Evolutionary conservation across 37 sponge, comb jelly and placozoan genomes (phyloP), one percentile per base, ranked within the genome.

Genomic region (Eunapius fragilis): DNA sequence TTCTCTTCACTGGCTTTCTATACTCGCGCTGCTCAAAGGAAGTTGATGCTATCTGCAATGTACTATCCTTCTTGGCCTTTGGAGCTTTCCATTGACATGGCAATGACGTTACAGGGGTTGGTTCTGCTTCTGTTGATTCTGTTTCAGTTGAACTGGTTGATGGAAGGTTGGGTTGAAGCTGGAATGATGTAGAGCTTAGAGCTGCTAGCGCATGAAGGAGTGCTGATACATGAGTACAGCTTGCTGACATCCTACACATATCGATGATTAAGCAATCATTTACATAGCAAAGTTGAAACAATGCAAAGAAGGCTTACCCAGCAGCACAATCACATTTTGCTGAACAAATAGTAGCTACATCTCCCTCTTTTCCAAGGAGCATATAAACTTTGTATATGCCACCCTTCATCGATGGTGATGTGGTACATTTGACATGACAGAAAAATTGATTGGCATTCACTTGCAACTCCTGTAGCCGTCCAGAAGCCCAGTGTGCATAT

Each of bases 301-400:
- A 74, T 73, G 70, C 10, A 25, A 72, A 25, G 23, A n/a, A 37
- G 22, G 80, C 85, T 49, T 84, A 92, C 88, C 92, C 88, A 41
- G 88, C 92, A 31, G 92, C 88, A 87, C 92, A 92, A 74, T 87
- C 85, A 87, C 88, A 87, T 32, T 80, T 80, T 48, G 92, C 92
- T 37, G 22, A 22, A 23, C 35, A 30, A 84, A 92, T 75, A 68
- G 28, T 81, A 25, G 86, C 86, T 80, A 85, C 32, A 24, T 37
- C 32, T 80, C 90, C 90, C 50, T 69, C 68, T 28, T 58, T 45
- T 84, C 70, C 75, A 48, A 89, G 90, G 27, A 85, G 80, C 31
- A 78, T 37, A 26, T 70, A 85, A 25, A 78, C 71, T 37, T 75
- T 32, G 41, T 86, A 86, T n/a, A 33, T 27, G 14, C 79, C 79